Conservation (phyloP, 2,113 vertebrate genomes). For the Loxodonta africana region DNA sequence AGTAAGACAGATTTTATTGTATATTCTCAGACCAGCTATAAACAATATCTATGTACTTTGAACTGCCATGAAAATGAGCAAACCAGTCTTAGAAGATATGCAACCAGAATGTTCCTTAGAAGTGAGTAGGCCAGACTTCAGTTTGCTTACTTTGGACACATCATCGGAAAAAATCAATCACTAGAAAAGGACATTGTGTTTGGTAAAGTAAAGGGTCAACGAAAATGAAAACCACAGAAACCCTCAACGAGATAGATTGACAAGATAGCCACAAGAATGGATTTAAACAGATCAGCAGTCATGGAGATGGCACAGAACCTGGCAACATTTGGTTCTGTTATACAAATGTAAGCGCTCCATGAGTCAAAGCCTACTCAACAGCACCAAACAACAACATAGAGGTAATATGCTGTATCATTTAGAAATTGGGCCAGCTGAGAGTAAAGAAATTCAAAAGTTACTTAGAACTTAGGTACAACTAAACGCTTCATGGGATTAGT, state of each 20-base stretch:
- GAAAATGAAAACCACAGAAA: neutral
- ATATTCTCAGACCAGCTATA: neutral
- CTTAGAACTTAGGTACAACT: neutral
- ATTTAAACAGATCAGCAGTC: neutral
- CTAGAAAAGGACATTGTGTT: neutral
- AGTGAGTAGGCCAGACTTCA: neutral
- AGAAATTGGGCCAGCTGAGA: neutral
- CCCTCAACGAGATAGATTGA: neutral
- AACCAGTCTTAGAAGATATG: neutral
- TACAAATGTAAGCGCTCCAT: no score
- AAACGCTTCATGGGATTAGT: neutral
- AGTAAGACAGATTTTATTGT: neutral
- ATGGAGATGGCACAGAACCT: neutral
- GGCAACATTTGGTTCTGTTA: no score
- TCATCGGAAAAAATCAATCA: neutral
- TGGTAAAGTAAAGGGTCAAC: neutral
- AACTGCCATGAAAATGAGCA: neutral
- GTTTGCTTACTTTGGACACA: neutral
- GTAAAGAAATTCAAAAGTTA: neutral
- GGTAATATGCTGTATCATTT: neutral
- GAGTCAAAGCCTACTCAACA: neutral
- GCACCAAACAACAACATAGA: neutral
- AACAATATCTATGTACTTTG: neutral
- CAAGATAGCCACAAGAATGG: neutral
- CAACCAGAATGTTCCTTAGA: neutral